Evolutionary conservation across 1,140 invertebrate genomes (phyloP), one percentile per base, ranked within the genome.

Genomic region (Centruroides sculpturatus): DNA sequence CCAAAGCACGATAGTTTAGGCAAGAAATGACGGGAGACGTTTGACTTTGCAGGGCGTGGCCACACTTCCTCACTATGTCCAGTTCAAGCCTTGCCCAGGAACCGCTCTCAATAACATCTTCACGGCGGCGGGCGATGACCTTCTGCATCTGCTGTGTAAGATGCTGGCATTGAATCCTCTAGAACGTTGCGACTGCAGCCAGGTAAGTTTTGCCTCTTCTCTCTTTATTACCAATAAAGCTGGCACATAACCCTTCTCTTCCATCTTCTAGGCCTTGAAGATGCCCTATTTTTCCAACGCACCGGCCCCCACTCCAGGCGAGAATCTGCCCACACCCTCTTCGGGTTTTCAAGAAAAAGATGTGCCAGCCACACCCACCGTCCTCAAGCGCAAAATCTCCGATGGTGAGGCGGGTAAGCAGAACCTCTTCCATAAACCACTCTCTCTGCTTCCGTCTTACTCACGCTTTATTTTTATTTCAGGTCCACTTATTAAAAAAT

Each of bases 61-160:
- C 55, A 79, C 79, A 60, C 76, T 99, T 12, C 86, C 90, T 47
- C 93, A 98, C 76, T 99, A 86, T 73, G 85, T 99, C 49, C 82
- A 88, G 68, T 98, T 98, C 72, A 96, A 95, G 71, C 78, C 81
- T 4, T 50, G 35, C 68, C 83, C 86, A 7, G 81, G 85, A 1
- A 92, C 85, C 10, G 86, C 88, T 23, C 72, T 97, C 34, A 84
- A 86, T 59, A 83, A 93, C 67, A 95, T 99, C 67, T 99, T 99
- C 70, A 94, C 89, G 48, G 96, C 96, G 7, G 94, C 93, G 12
- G 80, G 83, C 10, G 87, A 96, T 75, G 95, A 99, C 78, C 76
- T 98, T n/a, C 71, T 99, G 6, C 81, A 86, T 65, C 73, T 99
- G 47, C 76, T 98, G 56, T 81, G 83, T 54, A 82, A 79, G 51